These are phyloP conservation scores for Pelmatolapia mariae DNA, from an alignment of 2,113 vertebrate species.

Conservation along the genomic window DNA sequence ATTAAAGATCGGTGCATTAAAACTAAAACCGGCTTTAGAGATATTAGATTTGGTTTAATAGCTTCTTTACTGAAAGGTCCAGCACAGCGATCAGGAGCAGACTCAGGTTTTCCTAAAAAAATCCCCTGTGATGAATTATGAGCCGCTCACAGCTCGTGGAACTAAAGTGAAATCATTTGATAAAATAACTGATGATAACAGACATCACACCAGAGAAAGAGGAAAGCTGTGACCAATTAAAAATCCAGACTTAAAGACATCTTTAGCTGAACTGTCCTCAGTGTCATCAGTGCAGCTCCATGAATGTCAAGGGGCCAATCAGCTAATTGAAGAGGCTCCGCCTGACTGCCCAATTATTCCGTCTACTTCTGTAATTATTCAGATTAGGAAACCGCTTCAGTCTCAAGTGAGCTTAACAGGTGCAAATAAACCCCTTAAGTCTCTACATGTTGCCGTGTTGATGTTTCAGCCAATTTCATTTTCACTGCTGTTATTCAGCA, in stretches of 20 bases:
- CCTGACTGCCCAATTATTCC: constrained; percentile 1
- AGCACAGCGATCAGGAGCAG: not conserved
- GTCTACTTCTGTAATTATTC: constrained; percentile 17
- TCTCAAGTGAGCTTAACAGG: constrained; percentile 9
- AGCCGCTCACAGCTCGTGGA: not conserved
- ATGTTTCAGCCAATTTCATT: not conserved
- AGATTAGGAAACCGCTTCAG: not conserved
- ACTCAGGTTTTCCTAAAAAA: not conserved
- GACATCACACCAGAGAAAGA: not conserved
- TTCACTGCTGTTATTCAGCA: not conserved
- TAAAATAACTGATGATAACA: not conserved
- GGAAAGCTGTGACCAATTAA: not conserved
- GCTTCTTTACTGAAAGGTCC: not conserved
- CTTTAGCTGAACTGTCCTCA: not conserved
- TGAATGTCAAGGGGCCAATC: constrained; percentile 40
- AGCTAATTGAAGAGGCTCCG: constrained; percentile 12
- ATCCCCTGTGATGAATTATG: not conserved
- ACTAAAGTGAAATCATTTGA: not conserved
- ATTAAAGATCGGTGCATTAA: not conserved
- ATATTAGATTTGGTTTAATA: not conserved
- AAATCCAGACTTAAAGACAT: not conserved
- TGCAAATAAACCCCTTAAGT: not conserved
- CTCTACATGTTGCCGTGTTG: not conserved
- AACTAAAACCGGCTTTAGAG: not conserved
- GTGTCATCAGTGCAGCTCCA: constrained; percentile 1